Evolutionary conservation across 2,888 invertebrate species (phyloP).

Genomic region (Lithophane ornitopus): DNA sequence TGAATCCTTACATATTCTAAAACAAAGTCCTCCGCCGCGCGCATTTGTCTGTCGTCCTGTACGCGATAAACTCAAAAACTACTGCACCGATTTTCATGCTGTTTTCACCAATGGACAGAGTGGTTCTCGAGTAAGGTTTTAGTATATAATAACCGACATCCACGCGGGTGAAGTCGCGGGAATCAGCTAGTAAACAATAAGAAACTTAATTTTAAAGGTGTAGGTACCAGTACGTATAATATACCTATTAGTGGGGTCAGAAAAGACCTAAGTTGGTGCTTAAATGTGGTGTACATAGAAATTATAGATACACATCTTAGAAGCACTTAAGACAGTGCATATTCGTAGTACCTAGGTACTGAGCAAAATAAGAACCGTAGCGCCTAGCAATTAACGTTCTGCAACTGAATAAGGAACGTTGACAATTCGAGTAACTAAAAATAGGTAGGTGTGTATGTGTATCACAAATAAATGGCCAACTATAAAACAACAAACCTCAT

Average conservation of each 20-base stretch:
- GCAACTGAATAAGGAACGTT: slow-evolving; percentile 5
- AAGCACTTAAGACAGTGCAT: background rate
- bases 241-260: background rate
- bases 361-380: background rate
- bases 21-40: too few species aligned
- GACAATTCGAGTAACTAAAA: background rate
- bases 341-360: background rate
- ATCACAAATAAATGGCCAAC: background rate
- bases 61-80: too few species aligned
- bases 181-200: background rate
- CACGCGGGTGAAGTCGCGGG: too few species aligned
- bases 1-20: too few species aligned
- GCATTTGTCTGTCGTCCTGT: too few species aligned
- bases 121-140: too few species aligned
- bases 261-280: background rate
- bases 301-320: background rate
- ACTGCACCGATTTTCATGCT: too few species aligned
- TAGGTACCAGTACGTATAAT: background rate
- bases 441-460: background rate
- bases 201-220: background rate
- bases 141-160: too few species aligned
- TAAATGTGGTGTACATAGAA: background rate
- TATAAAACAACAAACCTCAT: background rate
- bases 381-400: slow-evolving; percentile 10
- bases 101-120: too few species aligned